These are phyloP conservation scores for Drosophila heteroneura DNA, from an alignment of 2,888 invertebrate species.

Conservation along the genomic window DNA sequence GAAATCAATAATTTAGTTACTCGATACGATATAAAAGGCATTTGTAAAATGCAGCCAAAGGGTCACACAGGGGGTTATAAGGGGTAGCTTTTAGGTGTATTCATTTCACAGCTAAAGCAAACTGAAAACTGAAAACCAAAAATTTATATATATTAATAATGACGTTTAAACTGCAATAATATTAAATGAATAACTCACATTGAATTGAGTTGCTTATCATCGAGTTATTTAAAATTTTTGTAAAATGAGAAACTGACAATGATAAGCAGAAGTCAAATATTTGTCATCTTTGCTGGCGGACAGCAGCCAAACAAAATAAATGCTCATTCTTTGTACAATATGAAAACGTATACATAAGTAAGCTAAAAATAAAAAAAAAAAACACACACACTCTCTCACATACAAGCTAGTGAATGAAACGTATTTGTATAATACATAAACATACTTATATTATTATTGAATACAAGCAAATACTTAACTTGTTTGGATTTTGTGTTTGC, in stretches of 20 bases:
- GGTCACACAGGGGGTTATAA: constrained; percentile 49
- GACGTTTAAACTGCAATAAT: constrained; percentile 42
- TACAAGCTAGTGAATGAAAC: constrained; percentile 1
- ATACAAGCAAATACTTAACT: constrained; percentile 16
- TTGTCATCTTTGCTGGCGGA: constrained; percentile 32
- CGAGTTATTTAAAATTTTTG: constrained; percentile 6
- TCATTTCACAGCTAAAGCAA: constrained; percentile 37
- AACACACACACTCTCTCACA: constrained; percentile 6
- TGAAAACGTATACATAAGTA: constrained; percentile 36
- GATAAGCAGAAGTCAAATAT: constrained; percentile 20
- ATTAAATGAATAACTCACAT: constrained; percentile 23
- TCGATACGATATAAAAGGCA: constrained; percentile 44
- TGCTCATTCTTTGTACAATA: constrained; percentile 73
- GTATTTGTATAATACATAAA: constrained; percentile 33
- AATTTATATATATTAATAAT: constrained; percentile 11
- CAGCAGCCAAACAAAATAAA: constrained; percentile 44
- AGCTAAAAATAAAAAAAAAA: constrained; percentile 11
- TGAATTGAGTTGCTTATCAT: constrained; percentile 29
- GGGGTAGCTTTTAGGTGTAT: constrained; percentile 44
- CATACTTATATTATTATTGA: constrained; percentile 8
- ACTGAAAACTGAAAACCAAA: constrained; percentile 22
- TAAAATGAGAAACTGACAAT: constrained; percentile 25
- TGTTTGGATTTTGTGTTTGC: constrained; percentile 42
- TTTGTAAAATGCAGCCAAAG: constrained; percentile 78
- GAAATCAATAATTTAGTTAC: constrained; percentile 60